Conservation (phyloP, 1,140 invertebrate genomes). For the Solenopsis invicta region DNA sequence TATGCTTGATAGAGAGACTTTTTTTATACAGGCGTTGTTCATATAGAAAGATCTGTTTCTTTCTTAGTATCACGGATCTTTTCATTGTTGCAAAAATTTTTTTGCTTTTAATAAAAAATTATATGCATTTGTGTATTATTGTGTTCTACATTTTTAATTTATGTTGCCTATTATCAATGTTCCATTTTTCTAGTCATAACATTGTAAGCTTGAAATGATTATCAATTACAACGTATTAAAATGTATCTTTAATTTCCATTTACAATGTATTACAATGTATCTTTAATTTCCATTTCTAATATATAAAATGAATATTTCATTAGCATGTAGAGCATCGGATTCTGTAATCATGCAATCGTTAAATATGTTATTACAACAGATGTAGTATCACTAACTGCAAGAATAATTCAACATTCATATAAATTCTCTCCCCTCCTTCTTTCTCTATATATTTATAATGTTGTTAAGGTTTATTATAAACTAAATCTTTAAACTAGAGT, state of each 20-base stretch:
- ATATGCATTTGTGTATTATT: neutral
- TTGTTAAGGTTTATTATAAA: neutral
- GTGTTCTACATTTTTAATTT: conserved; percentile 18
- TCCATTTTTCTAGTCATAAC: neutral
- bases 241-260: neutral
- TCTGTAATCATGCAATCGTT: neutral
- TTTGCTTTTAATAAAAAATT: neutral
- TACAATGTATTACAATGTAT: neutral
- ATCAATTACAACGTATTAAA: neutral
- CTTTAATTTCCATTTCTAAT: conserved; percentile 6
- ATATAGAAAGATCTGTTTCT: neutral
- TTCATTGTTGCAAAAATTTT: neutral
- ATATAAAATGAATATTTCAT: neutral
- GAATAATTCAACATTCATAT: neutral
- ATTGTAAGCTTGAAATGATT: neutral
- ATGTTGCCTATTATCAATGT: neutral
- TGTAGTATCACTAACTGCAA: neutral
- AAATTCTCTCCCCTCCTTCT: neutral
- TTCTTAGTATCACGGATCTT: neutral
- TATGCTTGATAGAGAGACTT: neutral
- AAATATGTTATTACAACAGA: neutral
- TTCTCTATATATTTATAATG: neutral
- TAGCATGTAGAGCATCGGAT: neutral
- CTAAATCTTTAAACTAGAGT: neutral
- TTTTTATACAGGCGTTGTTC: neutral